phyloP scores from a whole-genome alignment of 2,888 invertebrate genomes.

The Nudaria mundana region DNA sequence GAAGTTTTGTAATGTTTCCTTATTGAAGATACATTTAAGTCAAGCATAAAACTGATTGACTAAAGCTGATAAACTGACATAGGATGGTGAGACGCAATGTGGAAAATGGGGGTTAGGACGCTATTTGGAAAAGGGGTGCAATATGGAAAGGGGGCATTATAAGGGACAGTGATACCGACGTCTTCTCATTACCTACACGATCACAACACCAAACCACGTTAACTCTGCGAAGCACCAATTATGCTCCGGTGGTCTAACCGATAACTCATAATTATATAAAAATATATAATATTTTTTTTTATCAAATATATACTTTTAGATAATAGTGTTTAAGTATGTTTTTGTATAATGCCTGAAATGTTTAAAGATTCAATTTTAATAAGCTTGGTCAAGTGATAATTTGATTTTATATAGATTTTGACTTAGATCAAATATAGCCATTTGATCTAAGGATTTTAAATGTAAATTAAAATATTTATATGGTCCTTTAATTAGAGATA shows the following conservation, averaged over 20 bases:
- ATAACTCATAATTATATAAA: constrained; percentile 38
- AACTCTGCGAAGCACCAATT: constrained; percentile 71
- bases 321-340: constrained; percentile 8
- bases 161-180: constrained; percentile 19
- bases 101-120: constrained; percentile 8
- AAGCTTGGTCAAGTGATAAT: constrained; percentile 32
- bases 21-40: no score
- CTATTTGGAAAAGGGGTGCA: no score
- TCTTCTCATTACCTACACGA: constrained; percentile 36
- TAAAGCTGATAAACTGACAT: constrained; percentile 27
- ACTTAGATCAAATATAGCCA: constrained; percentile 22
- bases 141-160: not conserved
- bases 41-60: no score
- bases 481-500: constrained; percentile 31
- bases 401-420: constrained; percentile 29
- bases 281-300: constrained; percentile 32
- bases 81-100: constrained; percentile 14
- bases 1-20: constrained; percentile 1
- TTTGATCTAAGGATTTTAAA: constrained; percentile 22
- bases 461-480: constrained; percentile 34
- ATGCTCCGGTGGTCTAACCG: constrained; percentile 69
- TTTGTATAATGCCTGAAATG: no score
- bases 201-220: constrained; percentile 55
- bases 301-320: constrained; percentile 33
- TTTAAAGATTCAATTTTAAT: constrained; percentile 29